Base-by-base conservation (phyloP, 2,797 vertebrate species). In the Halcyon smyrnensis region DNA sequence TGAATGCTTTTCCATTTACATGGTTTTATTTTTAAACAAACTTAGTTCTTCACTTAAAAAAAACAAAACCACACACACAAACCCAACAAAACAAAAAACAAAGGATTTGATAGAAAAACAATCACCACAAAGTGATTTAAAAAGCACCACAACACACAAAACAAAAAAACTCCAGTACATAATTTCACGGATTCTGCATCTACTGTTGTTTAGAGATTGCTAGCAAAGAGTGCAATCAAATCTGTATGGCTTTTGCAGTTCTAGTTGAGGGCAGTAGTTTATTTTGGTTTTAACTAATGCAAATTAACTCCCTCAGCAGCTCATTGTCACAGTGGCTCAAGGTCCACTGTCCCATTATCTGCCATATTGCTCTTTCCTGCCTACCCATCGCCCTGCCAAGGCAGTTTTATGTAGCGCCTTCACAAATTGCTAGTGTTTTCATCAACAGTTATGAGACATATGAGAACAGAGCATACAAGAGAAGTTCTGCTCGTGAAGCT, bases 211-310 rank as follows among this genome's bases (percentile, higher is more conserved):
- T 50, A 87, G 41, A 84, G 74, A 94, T 76, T 76, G 57, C 75
- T 63, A 67, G 51, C 90, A 53, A 87, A 81, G 68, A 93, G 93
- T 5, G 53, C 57, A 82, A 95, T 90, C 84, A 75, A 81, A 59
- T 86, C 86, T 65, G n/a, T 59, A 70, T 37, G 50, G 86, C 48
- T 95, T 94, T 89, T 62, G 64, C 34, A 25, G 77, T 91, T 87
- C 80, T 80, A 83, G 59, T 39, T 30, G 65, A 81, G 62, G 36
- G 69, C 39, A 92, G 78, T n/a, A 84, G 87, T 64, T 96, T 84
- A 89, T 95, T 94, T 89, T 4, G 7, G 10, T 93, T 96, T 95
- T 83, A 96, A 74, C 81, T 62, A 74, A 87, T 30, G 77, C 6
- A 12, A 96, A 85, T 91, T 56, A 96, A 92, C 70, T 94, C 67